Base-by-base conservation (phyloP, 2,888 invertebrate genomes). In the Lasius fuliginosus region DNA sequence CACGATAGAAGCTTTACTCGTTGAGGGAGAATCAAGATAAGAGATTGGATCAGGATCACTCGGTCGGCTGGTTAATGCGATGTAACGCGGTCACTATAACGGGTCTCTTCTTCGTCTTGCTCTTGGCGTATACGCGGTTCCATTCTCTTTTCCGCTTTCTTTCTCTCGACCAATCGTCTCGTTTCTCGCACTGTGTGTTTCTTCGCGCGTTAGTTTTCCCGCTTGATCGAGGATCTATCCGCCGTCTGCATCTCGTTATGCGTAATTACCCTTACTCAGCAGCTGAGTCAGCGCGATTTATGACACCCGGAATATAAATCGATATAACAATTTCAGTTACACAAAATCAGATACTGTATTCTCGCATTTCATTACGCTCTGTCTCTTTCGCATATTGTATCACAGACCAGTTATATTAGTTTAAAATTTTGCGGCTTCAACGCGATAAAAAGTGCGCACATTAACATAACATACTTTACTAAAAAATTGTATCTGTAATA, bases 41-140 rank as follows among this genome's bases (percentile, higher is more conserved):
- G 89, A 91, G 91, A 91, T 90, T 90, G 90, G 92, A 94, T 94
- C 93, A 93, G 92, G 93, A 93, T 94, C 93, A 94, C 92, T 94
- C 93, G 93, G 94, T 94, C 94, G 94, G 89, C 92, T 93, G 94
- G 94, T 93, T 94, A 94, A 94, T 93, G 93, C 92, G 91, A 94
- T 93, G 93, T 93, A 93, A 92, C 91, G 86, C 89, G 92, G 90
- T 88, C 89, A 81, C 86, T 87, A 85, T 93, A 92, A 93, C 93
- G 93, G 93, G 79, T 69, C 83, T 64, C 77, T 49, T 40, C 74
- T 56, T 82, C 84, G 60, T 84, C 56, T 42, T 69, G 23, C 27
- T 30, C 56, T 75, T 82, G 40, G 64, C 46, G 23, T 40, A 67
- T 42, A 65, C 65, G 53, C 76, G 68, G 53, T 56, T 77, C 73